A percentile compares a stretch with the other conserved stretches of the same genome.
Evolutionary conservation across 2,113 vertebrate species (phyloP).

Genomic region (Delphinus delphis): DNA sequence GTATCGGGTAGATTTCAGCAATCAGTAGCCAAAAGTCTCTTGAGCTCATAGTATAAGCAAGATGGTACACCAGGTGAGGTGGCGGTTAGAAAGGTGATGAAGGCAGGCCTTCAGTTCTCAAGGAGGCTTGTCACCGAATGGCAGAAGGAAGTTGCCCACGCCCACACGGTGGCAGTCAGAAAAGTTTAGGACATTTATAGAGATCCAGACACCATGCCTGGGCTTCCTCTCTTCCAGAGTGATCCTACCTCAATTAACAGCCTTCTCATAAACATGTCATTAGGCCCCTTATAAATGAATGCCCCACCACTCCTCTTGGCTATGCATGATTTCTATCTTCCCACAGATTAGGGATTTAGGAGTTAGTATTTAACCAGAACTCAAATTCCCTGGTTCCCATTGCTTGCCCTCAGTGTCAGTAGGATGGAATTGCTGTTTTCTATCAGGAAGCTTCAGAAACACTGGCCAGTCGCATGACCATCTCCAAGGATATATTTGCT

Average conservation of each 20-base stretch:
- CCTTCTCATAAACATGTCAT: background rate
- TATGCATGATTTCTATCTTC: constrained; percentile 46
- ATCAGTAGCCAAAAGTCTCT: background rate
- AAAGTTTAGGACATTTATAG: background rate
- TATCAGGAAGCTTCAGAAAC: background rate
- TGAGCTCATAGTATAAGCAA: background rate
- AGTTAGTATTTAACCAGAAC: constrained; percentile 64
- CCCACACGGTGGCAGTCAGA: background rate
- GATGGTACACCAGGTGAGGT: background rate
- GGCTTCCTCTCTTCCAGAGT: background rate
- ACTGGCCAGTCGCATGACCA: too few species aligned
- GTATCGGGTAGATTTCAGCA: background rate
- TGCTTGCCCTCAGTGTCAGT: background rate
- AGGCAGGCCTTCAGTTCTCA: background rate
- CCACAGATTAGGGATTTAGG: constrained; percentile 33
- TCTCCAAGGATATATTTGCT: background rate
- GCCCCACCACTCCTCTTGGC: background rate
- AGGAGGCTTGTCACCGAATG: background rate
- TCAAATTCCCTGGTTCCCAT: background rate
- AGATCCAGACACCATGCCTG: background rate
- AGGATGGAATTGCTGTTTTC: background rate
- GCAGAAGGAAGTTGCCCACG: background rate
- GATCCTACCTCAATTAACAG: background rate
- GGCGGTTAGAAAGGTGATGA: background rate
- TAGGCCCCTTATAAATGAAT: background rate